Evolutionary conservation across 2,888 invertebrate species (phyloP), one percentile per base, ranked within the genome.

Genomic region (Rhabditoides inermis): DNA sequence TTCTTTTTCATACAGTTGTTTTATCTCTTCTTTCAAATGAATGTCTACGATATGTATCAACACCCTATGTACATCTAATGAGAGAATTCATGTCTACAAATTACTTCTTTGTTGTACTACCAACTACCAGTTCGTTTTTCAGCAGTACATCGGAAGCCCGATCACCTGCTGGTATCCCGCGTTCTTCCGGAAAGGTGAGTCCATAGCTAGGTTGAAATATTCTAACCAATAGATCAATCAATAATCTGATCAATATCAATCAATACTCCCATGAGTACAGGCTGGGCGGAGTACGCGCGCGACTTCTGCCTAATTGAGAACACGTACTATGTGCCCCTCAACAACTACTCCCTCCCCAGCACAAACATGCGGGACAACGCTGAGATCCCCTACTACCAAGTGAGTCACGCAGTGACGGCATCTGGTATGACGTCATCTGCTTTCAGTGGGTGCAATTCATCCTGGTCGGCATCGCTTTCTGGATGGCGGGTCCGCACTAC

Each of bases 241-340:
- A n/a, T n/a, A n/a, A n/a, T n/a, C n/a, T n/a, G n/a, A n/a, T n/a
- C n/a, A n/a, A n/a, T n/a, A n/a, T n/a, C n/a, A n/a, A n/a, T n/a
- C n/a, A n/a, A n/a, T n/a, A n/a, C n/a, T n/a, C n/a, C n/a, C n/a
- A 10, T 28, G 28, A 37, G 42, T 22, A 22, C 2, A 7, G 78
- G 79, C 51, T 80, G 80, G 77, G 77, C 77, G 51, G 77, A 80
- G 58, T 81, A 80, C 69, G 77, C 79, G 36, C 76, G 79, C 61
- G 79, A 79, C 69, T 80, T 80, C 47, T 81, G 81, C 65, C 77
- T 80, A 74, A 78, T 80, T 35, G 78, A 79, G 51, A 80, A 79
- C 69, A 81, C 80, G 15, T 80, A 80, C 55, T 74, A 66, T 49
- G 55, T 71, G 26, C 58, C 70, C n/a, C 28, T 64, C 5, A 65